Percentiles rank a stretch among this genome's conserved stretches.
These are phyloP conservation scores for Ectropis crepuscularia DNA, from an alignment of 2,888 invertebrate genomes.

Conservation along the genomic window DNA sequence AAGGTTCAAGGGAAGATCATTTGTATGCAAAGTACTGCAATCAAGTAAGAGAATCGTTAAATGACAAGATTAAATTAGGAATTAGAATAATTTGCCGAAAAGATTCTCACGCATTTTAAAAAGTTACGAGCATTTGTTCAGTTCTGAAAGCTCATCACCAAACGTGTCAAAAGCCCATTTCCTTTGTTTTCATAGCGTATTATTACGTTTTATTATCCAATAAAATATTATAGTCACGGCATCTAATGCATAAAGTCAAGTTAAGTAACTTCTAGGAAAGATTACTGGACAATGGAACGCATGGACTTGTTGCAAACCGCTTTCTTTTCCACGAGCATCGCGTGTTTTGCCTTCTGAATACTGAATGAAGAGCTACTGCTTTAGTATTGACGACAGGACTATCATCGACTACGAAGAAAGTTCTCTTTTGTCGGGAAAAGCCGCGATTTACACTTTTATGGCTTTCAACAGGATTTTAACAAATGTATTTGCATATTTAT, in stretches of 20 bases:
- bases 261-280: slow-evolving; percentile 79
- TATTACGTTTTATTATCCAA: slow-evolving; percentile 42
- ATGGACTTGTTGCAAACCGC: slow-evolving; percentile 80
- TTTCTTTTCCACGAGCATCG: slow-evolving; percentile 82
- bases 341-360: slow-evolving; percentile 65
- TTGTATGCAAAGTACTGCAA: slow-evolving; percentile 31
- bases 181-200: slow-evolving; percentile 36
- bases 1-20: slow-evolving; percentile 44
- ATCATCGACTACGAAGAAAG: slow-evolving; percentile 34
- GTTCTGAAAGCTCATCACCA: slow-evolving; percentile 23
- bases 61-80: slow-evolving; percentile 9
- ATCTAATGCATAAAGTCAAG: slow-evolving; percentile 71
- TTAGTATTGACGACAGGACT: slow-evolving; percentile 50
- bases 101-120: slow-evolving; percentile 11
- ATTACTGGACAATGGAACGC: slow-evolving; percentile 79
- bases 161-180: slow-evolving; percentile 37
- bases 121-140: slow-evolving; percentile 7
- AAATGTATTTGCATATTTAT: slow-evolving; percentile 34
- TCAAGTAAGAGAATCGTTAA: slow-evolving; percentile 29
- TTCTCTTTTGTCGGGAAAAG: slow-evolving; percentile 34
- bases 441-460: slow-evolving; percentile 39
- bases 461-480: slow-evolving; percentile 36
- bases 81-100: background rate
- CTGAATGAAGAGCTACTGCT: slow-evolving; percentile 54
- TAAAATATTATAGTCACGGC: slow-evolving; percentile 69